phyloP scores from a whole-genome alignment of 2,113 vertebrate genomes.

The Arizona elegans region DNA sequence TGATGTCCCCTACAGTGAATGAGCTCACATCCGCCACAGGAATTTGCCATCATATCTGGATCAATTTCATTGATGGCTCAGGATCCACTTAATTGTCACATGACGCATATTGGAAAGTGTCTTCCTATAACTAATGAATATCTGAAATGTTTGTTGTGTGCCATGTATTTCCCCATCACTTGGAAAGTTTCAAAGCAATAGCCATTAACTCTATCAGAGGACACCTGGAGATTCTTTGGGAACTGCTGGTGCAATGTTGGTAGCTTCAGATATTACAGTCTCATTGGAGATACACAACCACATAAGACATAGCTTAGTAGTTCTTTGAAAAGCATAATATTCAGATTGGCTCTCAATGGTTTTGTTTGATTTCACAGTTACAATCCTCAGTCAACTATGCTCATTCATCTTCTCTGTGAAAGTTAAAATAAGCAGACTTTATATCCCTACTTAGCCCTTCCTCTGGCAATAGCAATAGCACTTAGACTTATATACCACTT shows the following conservation, averaged over 20 bases:
- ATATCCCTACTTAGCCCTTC: neutral
- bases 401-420: neutral
- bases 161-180: neutral
- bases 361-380: neutral
- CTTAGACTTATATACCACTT: neutral
- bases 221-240: neutral
- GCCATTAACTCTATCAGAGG: neutral
- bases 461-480: neutral
- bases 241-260: neutral
- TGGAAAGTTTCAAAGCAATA: neutral
- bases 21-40: no score
- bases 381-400: neutral
- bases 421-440: neutral
- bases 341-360: neutral
- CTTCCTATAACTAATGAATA: neutral
- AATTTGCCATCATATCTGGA: neutral
- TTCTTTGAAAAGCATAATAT: neutral
- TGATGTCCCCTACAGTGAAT: neutral
- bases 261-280: neutral
- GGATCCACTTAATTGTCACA: neutral
- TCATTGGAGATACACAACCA: neutral
- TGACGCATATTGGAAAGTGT: neutral
- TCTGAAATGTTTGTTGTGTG: neutral
- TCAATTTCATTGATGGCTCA: neutral
- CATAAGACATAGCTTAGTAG: no score